These are phyloP conservation scores for Drosophila melanosoma DNA, from an alignment of 2,888 invertebrate genomes.

Conservation along the genomic window DNA sequence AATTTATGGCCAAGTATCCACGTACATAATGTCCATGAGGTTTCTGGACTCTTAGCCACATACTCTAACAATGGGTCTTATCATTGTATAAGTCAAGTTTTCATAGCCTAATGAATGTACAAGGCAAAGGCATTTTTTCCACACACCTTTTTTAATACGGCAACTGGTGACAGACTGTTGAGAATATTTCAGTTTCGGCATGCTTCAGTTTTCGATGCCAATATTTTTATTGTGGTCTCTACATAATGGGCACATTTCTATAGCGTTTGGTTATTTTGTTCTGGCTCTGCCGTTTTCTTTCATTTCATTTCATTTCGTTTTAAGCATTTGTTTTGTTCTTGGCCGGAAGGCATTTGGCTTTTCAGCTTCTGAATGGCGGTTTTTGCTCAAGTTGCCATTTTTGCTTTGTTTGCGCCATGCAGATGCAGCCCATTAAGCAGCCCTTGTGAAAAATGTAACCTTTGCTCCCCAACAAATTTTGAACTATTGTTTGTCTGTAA, in stretches of 20 bases:
- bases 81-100: background rate
- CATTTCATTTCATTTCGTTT: constrained; percentile 30
- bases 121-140: background rate
- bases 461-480: constrained; percentile 16
- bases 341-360: constrained; percentile 48
- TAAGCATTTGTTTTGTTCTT: constrained; percentile 45
- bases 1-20: constrained; percentile 45
- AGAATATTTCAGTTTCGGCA: constrained; percentile 21
- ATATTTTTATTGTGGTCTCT: constrained; percentile 27
- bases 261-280: constrained; percentile 59
- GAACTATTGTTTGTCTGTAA: constrained; percentile 28
- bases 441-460: constrained; percentile 17
- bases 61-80: constrained; percentile 12
- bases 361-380: constrained; percentile 52
- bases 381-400: constrained; percentile 33
- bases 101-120: background rate
- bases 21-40: constrained; percentile 20
- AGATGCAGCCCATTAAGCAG: constrained; percentile 52
- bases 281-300: constrained; percentile 35
- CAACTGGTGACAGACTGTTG: background rate
- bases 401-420: constrained; percentile 51
- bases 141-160: background rate
- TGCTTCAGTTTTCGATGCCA: constrained; percentile 1
- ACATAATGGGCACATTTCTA: constrained; percentile 41
- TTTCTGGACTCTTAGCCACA: constrained; percentile 11